Evolutionary conservation across 2,888 invertebrate genomes (phyloP).

Genomic region (Ephialtes manifestator): DNA sequence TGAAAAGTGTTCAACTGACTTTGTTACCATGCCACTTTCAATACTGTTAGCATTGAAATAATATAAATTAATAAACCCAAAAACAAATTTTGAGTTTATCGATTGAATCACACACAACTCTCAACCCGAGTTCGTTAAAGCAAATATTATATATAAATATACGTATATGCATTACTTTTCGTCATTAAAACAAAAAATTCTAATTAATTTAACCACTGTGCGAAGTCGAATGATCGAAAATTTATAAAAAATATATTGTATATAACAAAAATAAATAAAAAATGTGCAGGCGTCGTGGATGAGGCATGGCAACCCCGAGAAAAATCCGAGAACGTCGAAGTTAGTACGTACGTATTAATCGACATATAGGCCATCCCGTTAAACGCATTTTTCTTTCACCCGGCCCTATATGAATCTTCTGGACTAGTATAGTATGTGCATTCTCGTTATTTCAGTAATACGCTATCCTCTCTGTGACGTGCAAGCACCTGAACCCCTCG

Average conservation of each 20-base stretch:
- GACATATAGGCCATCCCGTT: conserved; percentile 56
- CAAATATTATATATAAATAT: conserved; percentile 9
- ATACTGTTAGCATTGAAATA: conserved; percentile 63
- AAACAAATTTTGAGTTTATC: conserved; percentile 41
- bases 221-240: conserved; percentile 27
- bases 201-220: conserved; percentile 1
- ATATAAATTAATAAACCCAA: conserved; percentile 50
- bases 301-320: conserved; percentile 58
- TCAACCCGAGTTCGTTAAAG: conserved; percentile 66
- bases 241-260: conserved; percentile 14
- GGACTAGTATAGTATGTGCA: conserved; percentile 75
- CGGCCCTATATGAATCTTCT: conserved; percentile 64
- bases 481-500: conserved; percentile 52
- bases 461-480: conserved; percentile 21
- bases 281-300: conserved; percentile 52
- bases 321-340: conserved; percentile 55
- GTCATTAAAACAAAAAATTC: conserved; percentile 4
- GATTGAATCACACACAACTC: conserved; percentile 60
- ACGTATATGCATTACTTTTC: not conserved
- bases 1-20: conserved; percentile 69
- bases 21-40: conserved; percentile 71
- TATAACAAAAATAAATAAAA: conserved; percentile 32
- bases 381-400: conserved; percentile 47
- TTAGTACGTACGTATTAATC: conserved; percentile 59
- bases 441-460: conserved; percentile 38